phyloP scores from a whole-genome alignment of 2,797 vertebrate species.

The Sebastes steindachneri region DNA sequence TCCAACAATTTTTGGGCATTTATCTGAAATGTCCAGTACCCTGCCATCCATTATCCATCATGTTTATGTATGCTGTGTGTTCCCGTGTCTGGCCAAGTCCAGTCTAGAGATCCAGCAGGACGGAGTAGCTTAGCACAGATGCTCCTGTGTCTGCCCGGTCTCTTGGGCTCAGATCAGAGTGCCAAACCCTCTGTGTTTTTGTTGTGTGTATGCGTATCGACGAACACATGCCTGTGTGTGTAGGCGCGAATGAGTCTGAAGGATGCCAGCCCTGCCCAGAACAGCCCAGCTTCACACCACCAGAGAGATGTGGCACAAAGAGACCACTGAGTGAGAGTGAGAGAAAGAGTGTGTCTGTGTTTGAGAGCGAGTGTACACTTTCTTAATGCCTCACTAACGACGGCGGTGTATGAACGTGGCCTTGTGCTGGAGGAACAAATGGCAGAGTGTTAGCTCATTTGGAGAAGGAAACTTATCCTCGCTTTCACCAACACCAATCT shows the following conservation, averaged over 20 bases:
- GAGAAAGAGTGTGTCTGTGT: constrained; percentile 70
- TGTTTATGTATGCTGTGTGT: constrained; percentile 32
- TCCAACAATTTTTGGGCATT: constrained; percentile 29
- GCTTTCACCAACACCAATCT: constrained; percentile 50
- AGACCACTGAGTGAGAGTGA: constrained; percentile 65
- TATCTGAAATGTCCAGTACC: constrained; percentile 9
- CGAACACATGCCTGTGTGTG: constrained; percentile 34
- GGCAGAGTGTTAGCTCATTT: constrained; percentile 79
- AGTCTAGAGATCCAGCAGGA: constrained; percentile 28
- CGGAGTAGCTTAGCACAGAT: constrained; percentile 60
- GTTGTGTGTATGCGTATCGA: constrained; percentile 41
- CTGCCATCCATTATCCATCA: constrained; percentile 26
- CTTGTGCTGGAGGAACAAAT: constrained; percentile 83
- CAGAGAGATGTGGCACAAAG: constrained; percentile 74
- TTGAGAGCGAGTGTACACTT: constrained; percentile 51
- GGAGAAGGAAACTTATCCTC: constrained; percentile 66
- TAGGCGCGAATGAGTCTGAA: constrained; percentile 43
- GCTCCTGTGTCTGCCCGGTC: constrained; percentile 63
- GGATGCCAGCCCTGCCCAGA: constrained; percentile 70
- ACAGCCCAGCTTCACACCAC: constrained; percentile 59
- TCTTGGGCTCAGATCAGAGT: constrained; percentile 56
- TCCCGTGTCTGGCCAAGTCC: constrained; percentile 23
- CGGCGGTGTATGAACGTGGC: constrained; percentile 73
- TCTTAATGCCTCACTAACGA: constrained; percentile 68
- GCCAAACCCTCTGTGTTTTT: constrained; percentile 56